Evolutionary conservation across 1,140 invertebrate genomes (phyloP), one percentile per base, ranked within the genome.

Genomic region (Pissodes strobi): DNA sequence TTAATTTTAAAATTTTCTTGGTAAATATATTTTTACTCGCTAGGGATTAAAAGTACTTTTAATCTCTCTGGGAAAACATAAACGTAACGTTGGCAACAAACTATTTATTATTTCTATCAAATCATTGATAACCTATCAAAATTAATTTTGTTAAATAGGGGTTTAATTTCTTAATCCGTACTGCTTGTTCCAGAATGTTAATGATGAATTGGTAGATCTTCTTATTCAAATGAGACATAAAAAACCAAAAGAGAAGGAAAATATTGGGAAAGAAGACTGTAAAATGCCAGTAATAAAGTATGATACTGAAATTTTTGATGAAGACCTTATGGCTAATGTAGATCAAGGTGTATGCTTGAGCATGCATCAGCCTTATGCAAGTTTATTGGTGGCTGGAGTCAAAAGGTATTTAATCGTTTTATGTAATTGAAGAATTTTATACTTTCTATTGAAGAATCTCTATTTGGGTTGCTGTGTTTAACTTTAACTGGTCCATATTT

Each of bases 291-390:
- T 71, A 22, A 64, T 68, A 13, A 60, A 67, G 38, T 74, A 69
- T 45, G 61, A 65, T 5, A 69, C 22, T 6, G 67, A 62, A 59
- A 25, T 72, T 3, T 57, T 68, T 21, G 68, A 71, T 64, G 72
- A 74, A 63, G 67, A 69, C 2, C 22, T 69, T 12, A 60, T 68
- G 3, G 34, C 61, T 9, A 66, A 49, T 55, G 55, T 65, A 4
- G 96, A 98, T 81, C 82, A 89, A 69, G 95, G 94, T 1, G 81
- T 88, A 67, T 98, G 95, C 80, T 79, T 99, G 4, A 95, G 92
- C 72, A 89, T 98, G 88, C 94, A 96, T 81, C 96, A 99, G 75
- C 97, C 97, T 0, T 98, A 92, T 86, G 97, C 96, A 6, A 94
- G 93, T 1, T 81, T 98, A 17, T 81, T 99, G 0, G 86, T 97